phyloP scores from a whole-genome alignment of 2,888 invertebrate species.

The Pollenia amentaria region DNA sequence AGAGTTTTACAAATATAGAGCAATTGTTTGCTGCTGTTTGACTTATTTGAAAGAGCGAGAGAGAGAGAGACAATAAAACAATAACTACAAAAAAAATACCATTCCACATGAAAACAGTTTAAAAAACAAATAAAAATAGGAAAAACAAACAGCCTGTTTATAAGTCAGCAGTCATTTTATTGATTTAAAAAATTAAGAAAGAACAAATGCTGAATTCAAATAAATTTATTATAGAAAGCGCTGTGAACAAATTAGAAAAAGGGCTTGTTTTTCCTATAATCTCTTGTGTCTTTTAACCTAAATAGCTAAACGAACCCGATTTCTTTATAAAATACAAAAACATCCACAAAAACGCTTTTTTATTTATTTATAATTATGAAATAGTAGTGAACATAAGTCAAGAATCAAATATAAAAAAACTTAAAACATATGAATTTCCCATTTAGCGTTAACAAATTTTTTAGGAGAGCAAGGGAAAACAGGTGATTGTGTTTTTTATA shows the following conservation, averaged over 20 bases:
- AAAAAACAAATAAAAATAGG: constrained; percentile 36
- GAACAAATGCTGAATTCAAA: constrained; percentile 13
- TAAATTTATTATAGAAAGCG: constrained; percentile 31
- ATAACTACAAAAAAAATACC: constrained; percentile 59
- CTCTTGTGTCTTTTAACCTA: constrained; percentile 7
- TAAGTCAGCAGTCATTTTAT: constrained; percentile 25
- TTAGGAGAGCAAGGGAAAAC: not conserved
- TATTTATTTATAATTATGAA: constrained; percentile 50
- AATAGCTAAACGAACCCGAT: constrained; percentile 12
- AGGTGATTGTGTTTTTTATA: not conserved
- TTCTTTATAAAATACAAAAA: constrained; percentile 34
- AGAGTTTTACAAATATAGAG: constrained; percentile 62
- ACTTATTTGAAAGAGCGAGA: constrained; percentile 52
- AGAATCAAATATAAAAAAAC: constrained; percentile 1
- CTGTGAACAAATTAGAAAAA: constrained; percentile 54
- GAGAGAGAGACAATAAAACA: constrained; percentile 65
- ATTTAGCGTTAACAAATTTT: not conserved
- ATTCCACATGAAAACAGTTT: constrained; percentile 69
- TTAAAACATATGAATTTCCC: constrained; percentile 6
- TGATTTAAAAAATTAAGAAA: not conserved
- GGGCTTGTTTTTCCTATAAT: constrained; percentile 25
- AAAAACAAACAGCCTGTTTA: constrained; percentile 27
- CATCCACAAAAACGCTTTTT: constrained; percentile 35
- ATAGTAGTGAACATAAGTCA: constrained; percentile 30
- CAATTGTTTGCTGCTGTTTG: constrained; percentile 71